Evolutionary conservation across 2,113 vertebrate genomes (phyloP).

Genomic region (Rhodinocichla rosea): DNA sequence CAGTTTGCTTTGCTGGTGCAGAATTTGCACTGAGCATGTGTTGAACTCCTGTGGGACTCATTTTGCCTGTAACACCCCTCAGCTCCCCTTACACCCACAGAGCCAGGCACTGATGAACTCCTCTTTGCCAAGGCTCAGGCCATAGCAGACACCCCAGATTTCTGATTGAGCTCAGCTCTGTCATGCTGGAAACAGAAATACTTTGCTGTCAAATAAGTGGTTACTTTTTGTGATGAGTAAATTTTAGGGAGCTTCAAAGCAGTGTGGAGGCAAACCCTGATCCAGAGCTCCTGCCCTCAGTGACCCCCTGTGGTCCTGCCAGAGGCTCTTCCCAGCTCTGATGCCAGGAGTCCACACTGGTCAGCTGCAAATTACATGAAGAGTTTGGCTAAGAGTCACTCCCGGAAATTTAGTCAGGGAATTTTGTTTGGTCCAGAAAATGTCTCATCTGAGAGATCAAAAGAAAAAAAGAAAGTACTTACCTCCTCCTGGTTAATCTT

Average conservation of each 20-base stretch:
- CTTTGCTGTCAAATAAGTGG: not conserved
- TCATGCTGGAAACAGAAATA: not conserved
- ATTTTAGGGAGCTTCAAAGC: not conserved
- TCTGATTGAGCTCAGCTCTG: not conserved
- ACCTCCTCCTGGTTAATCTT: not conserved
- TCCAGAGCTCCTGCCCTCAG: not conserved
- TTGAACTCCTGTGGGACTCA: not conserved
- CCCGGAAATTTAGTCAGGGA: not conserved
- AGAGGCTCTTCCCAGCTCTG: not conserved
- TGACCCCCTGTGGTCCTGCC: not conserved
- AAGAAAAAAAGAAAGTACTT: not conserved
- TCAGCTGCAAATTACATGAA: not conserved
- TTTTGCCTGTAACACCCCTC: not conserved
- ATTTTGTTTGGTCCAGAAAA: not conserved
- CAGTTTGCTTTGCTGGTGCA: not conserved
- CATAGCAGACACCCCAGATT: rapidly evolving
- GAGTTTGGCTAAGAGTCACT: not conserved
- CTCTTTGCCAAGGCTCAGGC: not conserved
- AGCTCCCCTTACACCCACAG: rapidly evolving
- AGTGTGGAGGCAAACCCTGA: not conserved
- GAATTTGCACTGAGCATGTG: not conserved
- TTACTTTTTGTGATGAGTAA: not conserved
- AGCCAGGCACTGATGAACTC: not conserved
- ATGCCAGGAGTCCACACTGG: not conserved
- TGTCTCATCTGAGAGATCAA: not conserved